phyloP scores from a whole-genome alignment of 2,888 invertebrate genomes.

The Balanococcus diminutus region DNA sequence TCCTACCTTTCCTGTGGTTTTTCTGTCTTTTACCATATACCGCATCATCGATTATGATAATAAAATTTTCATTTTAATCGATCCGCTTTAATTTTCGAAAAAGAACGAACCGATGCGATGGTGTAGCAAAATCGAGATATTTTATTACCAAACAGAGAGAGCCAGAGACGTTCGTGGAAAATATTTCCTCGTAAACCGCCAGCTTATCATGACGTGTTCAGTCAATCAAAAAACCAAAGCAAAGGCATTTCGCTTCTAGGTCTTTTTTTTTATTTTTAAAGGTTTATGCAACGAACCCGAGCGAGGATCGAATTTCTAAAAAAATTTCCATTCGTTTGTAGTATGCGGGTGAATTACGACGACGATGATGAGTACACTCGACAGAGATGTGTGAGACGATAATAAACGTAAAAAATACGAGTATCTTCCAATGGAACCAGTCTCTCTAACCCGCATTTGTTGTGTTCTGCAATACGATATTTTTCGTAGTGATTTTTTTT shows the following conservation, averaged over 20 bases:
- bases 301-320: conserved; percentile 34
- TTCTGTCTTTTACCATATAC: neutral
- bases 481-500: neutral
- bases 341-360: conserved; percentile 39
- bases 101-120: neutral
- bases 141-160: neutral
- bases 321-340: neutral
- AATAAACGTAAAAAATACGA: neutral
- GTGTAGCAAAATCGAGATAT: neutral
- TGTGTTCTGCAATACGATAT: conserved; percentile 29
- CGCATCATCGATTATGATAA: neutral
- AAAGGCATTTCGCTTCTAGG: neutral
- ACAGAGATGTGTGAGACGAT: neutral
- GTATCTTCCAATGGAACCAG: conserved; percentile 3
- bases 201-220: neutral
- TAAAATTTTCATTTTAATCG: conserved; percentile 24
- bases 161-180: neutral
- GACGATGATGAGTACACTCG: neutral
- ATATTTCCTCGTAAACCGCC: neutral
- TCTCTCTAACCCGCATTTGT: conserved; percentile 38
- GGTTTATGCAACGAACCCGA: neutral
- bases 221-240: conserved; percentile 6
- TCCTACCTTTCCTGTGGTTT: too few relatives aligned
- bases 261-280: neutral
- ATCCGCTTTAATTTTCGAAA: neutral